Percentiles rank a stretch among this genome's conserved stretches.
Evolutionary conservation across 2,888 invertebrate genomes (phyloP).

Genomic region (Hydraecia micacea): DNA sequence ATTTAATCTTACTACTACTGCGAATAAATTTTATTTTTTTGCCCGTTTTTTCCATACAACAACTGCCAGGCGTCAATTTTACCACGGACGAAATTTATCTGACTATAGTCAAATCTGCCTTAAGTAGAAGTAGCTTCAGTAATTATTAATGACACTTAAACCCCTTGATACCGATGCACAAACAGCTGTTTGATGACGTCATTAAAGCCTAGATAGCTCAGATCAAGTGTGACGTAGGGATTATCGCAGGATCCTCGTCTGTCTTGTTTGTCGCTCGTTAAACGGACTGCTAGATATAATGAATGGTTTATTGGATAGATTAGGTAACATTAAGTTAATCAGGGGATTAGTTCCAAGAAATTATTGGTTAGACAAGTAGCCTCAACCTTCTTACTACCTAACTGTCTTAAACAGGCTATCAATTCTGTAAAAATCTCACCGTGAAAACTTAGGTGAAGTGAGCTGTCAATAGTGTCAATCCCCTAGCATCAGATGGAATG

Average conservation of each 20-base stretch:
- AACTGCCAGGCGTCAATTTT: not conserved
- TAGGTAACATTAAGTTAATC: slow-evolving; percentile 1
- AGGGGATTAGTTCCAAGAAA: not conserved
- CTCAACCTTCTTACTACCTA: not conserved
- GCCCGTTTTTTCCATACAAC: not conserved
- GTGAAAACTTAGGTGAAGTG: too few species aligned
- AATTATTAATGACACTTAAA: slow-evolving; percentile 21
- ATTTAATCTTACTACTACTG: not conserved
- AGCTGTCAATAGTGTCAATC: too few species aligned
- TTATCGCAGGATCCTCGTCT: slow-evolving; percentile 16
- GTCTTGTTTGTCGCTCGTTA: slow-evolving; percentile 29
- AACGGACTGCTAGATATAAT: slow-evolving; percentile 9
- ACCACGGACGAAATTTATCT: not conserved
- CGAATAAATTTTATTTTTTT: not conserved
- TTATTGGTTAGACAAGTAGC: not conserved
- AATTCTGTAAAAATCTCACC: too few species aligned
- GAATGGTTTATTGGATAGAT: slow-evolving; percentile 12
- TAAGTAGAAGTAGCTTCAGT: not conserved
- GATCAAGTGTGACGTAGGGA: slow-evolving; percentile 29
- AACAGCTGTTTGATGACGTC: slow-evolving; percentile 43
- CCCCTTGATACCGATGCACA: slow-evolving; percentile 23
- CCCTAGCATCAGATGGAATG: too few species aligned
- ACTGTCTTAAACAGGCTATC: too few species aligned
- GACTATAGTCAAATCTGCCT: not conserved
- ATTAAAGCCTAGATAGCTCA: slow-evolving; percentile 40